Evolutionary conservation across 2,888 invertebrate genomes (phyloP).

Genomic region (Panzeria rudis): DNA sequence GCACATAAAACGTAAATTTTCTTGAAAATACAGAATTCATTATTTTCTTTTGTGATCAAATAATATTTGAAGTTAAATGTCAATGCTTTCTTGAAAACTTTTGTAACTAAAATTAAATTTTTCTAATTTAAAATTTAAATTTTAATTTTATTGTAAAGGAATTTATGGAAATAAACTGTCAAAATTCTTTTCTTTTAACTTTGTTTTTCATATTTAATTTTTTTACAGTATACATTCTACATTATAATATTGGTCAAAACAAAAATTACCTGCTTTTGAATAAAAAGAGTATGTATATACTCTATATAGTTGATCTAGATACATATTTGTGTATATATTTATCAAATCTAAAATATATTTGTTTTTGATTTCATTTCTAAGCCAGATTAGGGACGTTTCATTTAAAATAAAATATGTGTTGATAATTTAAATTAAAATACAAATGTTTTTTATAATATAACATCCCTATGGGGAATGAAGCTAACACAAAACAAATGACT

Average conservation of each 20-base stretch:
- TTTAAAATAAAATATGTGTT: too few relatives aligned
- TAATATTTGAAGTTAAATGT: too few relatives aligned
- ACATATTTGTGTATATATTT: not conserved
- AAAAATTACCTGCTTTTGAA: not conserved
- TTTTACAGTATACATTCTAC: not conserved
- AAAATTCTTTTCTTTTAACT: not conserved
- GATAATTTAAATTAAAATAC: too few relatives aligned
- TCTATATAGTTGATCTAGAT: too few relatives aligned
- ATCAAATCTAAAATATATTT: not conserved
- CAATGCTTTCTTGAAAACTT: too few relatives aligned
- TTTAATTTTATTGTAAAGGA: not conserved
- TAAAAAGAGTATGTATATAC: not conserved
- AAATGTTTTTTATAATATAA: too few relatives aligned
- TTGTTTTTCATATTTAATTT: not conserved
- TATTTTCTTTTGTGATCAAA: too few relatives aligned
- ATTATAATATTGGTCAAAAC: not conserved
- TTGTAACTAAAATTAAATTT: not conserved
- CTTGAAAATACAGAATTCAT: too few relatives aligned
- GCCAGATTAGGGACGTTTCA: not conserved
- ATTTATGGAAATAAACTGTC: constrained; percentile 16
- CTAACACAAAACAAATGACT: too few relatives aligned
- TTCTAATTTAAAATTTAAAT: not conserved
- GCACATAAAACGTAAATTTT: too few relatives aligned
- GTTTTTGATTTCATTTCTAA: not conserved
- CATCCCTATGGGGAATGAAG: too few relatives aligned